Conservation (phyloP, 2,888 invertebrate species). For the Cybosia mesomella region DNA sequence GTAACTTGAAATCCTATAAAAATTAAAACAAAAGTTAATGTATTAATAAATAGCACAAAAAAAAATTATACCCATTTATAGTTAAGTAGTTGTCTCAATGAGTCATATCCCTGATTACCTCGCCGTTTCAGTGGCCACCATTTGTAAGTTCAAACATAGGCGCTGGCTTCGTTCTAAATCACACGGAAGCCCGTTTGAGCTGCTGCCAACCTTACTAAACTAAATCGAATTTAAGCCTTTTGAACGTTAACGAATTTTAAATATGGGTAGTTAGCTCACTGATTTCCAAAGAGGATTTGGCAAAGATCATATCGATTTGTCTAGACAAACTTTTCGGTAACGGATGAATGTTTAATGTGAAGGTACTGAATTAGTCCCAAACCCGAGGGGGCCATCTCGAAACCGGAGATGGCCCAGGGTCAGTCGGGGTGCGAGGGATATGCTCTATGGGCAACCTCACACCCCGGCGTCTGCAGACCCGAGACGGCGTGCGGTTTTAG, state of each 20-base stretch:
- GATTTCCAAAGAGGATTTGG: constrained; percentile 54
- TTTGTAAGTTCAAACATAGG: constrained; percentile 44
- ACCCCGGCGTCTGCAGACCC: too few relatives aligned
- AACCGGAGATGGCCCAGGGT: too few relatives aligned
- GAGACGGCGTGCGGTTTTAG: too few relatives aligned
- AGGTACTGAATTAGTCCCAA: not conserved
- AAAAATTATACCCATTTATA: too few relatives aligned
- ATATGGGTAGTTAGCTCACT: constrained; percentile 66
- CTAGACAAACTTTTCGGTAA: constrained; percentile 27
- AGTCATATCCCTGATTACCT: too few relatives aligned
- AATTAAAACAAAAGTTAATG: too few relatives aligned
- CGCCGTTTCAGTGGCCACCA: constrained; percentile 26
- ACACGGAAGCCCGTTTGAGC: constrained; percentile 64
- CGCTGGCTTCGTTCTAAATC: constrained; percentile 56
- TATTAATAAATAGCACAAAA: too few relatives aligned
- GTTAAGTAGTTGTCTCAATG: too few relatives aligned
- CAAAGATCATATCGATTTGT: constrained; percentile 48
- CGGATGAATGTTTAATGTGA: constrained; percentile 22
- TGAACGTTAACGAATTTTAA: constrained; percentile 71
- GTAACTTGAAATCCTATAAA: too few relatives aligned
- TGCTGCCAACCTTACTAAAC: constrained; percentile 63
- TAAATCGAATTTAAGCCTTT: constrained; percentile 69
- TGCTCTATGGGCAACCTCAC: too few relatives aligned
- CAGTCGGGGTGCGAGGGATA: too few relatives aligned
- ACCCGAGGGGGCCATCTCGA: too few relatives aligned